Conservation (phyloP, 2,888 invertebrate species). For the Keiferia lycopersicella region DNA sequence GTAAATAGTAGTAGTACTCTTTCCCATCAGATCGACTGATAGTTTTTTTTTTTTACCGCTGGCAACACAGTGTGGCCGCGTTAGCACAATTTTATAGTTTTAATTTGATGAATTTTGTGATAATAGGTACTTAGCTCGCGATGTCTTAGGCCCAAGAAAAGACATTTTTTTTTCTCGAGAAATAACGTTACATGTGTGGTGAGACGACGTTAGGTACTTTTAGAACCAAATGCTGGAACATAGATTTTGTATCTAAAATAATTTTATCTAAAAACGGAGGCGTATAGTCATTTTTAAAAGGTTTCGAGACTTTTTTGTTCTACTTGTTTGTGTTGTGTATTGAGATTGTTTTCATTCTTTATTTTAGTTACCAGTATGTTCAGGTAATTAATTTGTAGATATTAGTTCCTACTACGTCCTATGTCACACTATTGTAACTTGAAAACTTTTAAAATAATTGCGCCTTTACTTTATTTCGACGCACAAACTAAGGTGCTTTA, state of each 20-base stretch:
- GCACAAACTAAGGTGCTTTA: background rate
- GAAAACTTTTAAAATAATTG: slow-evolving; percentile 23
- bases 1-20: slow-evolving; percentile 62
- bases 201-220: slow-evolving; percentile 76
- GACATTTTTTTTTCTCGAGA: slow-evolving; percentile 56
- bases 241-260: background rate
- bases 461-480: background rate
- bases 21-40: slow-evolving; percentile 77
- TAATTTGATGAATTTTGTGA: slow-evolving; percentile 71
- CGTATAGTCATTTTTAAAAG: slow-evolving; percentile 39
- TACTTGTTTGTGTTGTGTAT: slow-evolving; percentile 36
- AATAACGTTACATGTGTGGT: slow-evolving; percentile 80
- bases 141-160: slow-evolving; percentile 59
- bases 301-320: slow-evolving; percentile 53
- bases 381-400: slow-evolving; percentile 13
- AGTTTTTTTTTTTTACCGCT: slow-evolving; percentile 43
- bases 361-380: slow-evolving; percentile 5
- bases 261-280: background rate
- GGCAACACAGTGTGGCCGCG: slow-evolving; percentile 57
- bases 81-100: slow-evolving; percentile 71
- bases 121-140: slow-evolving; percentile 70
- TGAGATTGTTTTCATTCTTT: slow-evolving; percentile 1
- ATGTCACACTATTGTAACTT: slow-evolving; percentile 26
- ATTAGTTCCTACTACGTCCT: slow-evolving; percentile 22
- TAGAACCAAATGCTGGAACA: slow-evolving; percentile 26